These are phyloP conservation scores for Seriola aureovittata DNA, from an alignment of 2,113 vertebrate species.

Conservation along the genomic window DNA sequence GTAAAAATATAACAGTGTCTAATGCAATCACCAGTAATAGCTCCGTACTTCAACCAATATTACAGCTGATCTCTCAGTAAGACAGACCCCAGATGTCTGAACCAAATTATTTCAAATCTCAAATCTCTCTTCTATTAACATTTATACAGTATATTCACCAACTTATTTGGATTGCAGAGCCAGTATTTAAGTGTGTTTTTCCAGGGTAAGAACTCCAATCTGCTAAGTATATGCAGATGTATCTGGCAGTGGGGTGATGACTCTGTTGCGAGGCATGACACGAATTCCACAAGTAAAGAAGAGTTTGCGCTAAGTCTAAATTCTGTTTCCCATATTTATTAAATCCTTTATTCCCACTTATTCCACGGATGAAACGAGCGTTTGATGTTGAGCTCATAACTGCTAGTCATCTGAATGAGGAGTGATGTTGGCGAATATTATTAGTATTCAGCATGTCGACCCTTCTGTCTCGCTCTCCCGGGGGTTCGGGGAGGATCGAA, in stretches of 20 bases:
- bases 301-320: constrained; percentile 36
- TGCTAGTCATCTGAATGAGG: constrained; percentile 71
- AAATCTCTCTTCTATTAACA: not conserved
- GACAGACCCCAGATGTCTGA: not conserved
- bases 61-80: not conserved
- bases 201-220: not conserved
- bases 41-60: not conserved
- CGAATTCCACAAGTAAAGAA: constrained; percentile 33
- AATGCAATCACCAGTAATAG: constrained; percentile 19
- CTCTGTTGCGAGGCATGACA: not conserved
- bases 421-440: constrained; percentile 60
- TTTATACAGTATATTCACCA: not conserved
- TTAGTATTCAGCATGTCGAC: constrained; percentile 70
- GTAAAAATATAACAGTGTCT: constrained; percentile 28
- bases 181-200: not conserved
- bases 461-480: constrained; percentile 57
- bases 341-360: constrained; percentile 64
- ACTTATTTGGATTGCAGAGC: not conserved
- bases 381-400: constrained; percentile 75
- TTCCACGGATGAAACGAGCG: constrained; percentile 65
- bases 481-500: constrained; percentile 42
- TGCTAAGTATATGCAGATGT: not conserved
- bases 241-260: constrained; percentile 2
- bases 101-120: constrained; percentile 1
- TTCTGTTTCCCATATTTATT: constrained; percentile 61